Evolutionary conservation across 2,888 invertebrate genomes (phyloP).

Genomic region (Linnaemya tessellans): DNA sequence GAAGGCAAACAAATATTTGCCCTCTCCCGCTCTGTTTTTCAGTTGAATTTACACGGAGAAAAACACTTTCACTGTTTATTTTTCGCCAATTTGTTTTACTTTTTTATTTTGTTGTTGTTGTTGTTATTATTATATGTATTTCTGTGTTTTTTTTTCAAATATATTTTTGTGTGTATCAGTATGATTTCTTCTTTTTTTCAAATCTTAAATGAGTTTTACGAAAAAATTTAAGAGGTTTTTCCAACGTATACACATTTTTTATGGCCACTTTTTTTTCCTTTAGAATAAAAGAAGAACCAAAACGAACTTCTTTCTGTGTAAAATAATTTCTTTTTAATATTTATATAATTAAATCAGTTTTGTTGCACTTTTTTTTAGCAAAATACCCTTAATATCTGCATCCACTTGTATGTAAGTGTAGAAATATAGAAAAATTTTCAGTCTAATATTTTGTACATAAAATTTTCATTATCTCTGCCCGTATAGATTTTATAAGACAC

Average conservation of each 20-base stretch:
- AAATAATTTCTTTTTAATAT: conserved; percentile 47
- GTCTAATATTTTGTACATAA: conserved; percentile 5
- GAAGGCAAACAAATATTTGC: background rate
- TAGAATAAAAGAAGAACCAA: conserved; percentile 28
- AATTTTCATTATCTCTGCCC: conserved; percentile 22
- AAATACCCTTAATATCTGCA: conserved; percentile 4
- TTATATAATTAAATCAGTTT: conserved; percentile 44
- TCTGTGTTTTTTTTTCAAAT: conserved; percentile 25
- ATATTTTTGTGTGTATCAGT: conserved; percentile 58
- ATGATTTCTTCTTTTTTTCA: conserved; percentile 41
- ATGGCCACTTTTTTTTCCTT: conserved; percentile 65
- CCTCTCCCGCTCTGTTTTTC: background rate
- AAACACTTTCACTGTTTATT: conserved; percentile 70
- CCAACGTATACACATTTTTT: conserved; percentile 71
- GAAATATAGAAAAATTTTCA: background rate
- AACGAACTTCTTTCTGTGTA: conserved; percentile 44
- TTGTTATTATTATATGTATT: conserved; percentile 35
- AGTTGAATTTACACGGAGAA: conserved; percentile 32
- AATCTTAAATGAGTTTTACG: conserved; percentile 58
- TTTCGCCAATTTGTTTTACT: conserved; percentile 57
- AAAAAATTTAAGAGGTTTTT: conserved; percentile 60
- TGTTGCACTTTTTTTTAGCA: background rate
- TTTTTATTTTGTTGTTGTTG: conserved; percentile 33
- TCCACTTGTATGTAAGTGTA: background rate
- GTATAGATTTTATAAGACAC: conserved; percentile 23